phyloP scores from a whole-genome alignment of 2,888 invertebrate species.

The Spisula subtruncata region DNA sequence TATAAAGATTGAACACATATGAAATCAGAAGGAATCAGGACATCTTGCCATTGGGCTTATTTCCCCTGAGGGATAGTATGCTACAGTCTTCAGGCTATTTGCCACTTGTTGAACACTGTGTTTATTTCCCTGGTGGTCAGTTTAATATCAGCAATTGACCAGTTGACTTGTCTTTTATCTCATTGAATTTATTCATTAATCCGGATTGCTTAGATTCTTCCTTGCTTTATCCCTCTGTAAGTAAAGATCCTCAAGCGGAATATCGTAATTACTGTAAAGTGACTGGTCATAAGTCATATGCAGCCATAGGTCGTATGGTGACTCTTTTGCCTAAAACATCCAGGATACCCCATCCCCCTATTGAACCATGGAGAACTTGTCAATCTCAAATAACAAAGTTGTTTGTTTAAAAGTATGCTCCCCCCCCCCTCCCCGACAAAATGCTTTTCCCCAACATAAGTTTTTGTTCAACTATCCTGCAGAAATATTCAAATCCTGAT shows the following conservation, averaged over 20 bases:
- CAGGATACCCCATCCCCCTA: too few relatives aligned
- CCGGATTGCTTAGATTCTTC: background rate
- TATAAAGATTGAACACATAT: background rate
- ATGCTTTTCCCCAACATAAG: too few relatives aligned
- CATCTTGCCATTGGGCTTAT: background rate
- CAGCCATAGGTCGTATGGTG: too few relatives aligned
- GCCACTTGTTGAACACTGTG: slow-evolving; percentile 7
- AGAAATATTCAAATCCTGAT: background rate
- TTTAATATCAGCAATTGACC: background rate
- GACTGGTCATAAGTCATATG: too few relatives aligned
- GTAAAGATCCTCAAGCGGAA: too few relatives aligned
- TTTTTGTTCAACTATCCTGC: background rate
- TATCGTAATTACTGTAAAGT: too few relatives aligned
- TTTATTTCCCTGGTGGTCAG: slow-evolving; percentile 33
- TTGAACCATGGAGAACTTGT: too few relatives aligned
- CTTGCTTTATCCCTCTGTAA: background rate
- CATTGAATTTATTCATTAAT: background rate
- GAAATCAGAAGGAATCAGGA: background rate
- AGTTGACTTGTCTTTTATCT: background rate
- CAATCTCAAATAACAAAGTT: too few relatives aligned
- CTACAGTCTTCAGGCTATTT: background rate
- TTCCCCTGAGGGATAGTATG: background rate
- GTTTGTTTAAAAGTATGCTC: too few relatives aligned
- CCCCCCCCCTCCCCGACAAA: too few relatives aligned
- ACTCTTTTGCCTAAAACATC: too few relatives aligned